Percentiles rank a stretch among this genome's conserved stretches.
These are phyloP conservation scores for Brachionus manjavacas DNA, from an alignment of 1,140 invertebrate genomes.

Conservation along the genomic window DNA sequence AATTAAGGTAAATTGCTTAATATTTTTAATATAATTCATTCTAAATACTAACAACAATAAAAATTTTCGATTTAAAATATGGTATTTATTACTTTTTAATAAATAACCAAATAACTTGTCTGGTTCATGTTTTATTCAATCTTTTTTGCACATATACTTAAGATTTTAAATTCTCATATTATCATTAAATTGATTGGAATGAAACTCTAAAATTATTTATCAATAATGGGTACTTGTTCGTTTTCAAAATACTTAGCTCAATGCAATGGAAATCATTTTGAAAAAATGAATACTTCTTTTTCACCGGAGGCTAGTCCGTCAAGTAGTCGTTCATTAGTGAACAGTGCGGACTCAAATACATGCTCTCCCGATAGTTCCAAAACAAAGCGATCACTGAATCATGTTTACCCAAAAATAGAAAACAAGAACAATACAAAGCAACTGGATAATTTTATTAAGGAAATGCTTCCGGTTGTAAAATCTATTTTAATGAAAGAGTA, in stretches of 20 bases:
- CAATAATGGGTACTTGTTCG: slow-evolving; percentile 12
- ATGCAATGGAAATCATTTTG: neutral
- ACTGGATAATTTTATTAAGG: neutral
- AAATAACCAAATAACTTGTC: neutral
- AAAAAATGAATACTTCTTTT: neutral
- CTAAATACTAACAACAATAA: neutral
- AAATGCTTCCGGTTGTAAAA: slow-evolving; percentile 16
- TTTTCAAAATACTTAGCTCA: neutral
- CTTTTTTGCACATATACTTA: neutral
- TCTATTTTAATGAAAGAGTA: slow-evolving; percentile 32
- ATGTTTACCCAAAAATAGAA: slow-evolving; percentile 6
- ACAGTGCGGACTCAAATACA: neutral
- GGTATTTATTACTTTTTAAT: neutral
- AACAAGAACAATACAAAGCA: neutral
- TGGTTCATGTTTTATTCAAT: neutral
- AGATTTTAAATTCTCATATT: neutral
- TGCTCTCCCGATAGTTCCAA: neutral
- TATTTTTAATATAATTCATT: neutral
- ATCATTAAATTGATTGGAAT: neutral
- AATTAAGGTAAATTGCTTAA: neutral
- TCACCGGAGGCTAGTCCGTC: neutral
- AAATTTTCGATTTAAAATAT: neutral
- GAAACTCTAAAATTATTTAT: neutral
- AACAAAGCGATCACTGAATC: neutral
- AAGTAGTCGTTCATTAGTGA: neutral